These are phyloP conservation scores for Ivindomyrus marchei DNA, from an alignment of 2,113 vertebrate genomes.

Conservation along the genomic window DNA sequence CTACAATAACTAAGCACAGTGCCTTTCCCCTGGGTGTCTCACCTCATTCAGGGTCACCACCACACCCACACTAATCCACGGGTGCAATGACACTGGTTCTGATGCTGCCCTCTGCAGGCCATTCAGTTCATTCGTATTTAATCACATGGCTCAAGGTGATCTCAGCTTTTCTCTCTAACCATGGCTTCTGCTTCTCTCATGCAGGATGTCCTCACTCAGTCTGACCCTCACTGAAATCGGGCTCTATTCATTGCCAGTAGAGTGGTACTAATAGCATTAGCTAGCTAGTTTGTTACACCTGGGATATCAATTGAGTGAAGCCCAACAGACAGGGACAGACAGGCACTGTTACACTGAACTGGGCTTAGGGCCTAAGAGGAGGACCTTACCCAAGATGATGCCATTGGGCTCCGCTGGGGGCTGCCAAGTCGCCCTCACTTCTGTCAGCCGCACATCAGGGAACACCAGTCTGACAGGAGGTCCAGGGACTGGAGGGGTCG, in stretches of 20 bases:
- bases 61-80: neutral
- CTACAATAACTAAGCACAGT: neutral
- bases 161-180: neutral
- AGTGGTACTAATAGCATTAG: neutral
- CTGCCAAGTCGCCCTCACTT: constrained; percentile 68
- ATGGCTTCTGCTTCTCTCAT: neutral
- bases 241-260: neutral
- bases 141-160: neutral
- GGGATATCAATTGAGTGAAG: neutral
- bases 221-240: neutral
- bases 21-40: neutral
- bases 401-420: constrained; percentile 70
- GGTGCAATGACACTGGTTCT: neutral
- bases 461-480: constrained; percentile 69
- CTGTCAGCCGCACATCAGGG: constrained; percentile 66
- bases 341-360: neutral
- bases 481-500: constrained; percentile 55
- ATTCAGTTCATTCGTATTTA: neutral
- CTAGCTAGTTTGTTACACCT: neutral
- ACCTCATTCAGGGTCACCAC: neutral
- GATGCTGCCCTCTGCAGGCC: neutral
- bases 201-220: neutral
- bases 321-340: neutral
- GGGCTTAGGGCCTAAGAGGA: neutral
- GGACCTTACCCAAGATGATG: constrained; percentile 67